These are phyloP conservation scores for Drosophila pachea DNA, from an alignment of 1,140 invertebrate species.

Conservation along the genomic window DNA sequence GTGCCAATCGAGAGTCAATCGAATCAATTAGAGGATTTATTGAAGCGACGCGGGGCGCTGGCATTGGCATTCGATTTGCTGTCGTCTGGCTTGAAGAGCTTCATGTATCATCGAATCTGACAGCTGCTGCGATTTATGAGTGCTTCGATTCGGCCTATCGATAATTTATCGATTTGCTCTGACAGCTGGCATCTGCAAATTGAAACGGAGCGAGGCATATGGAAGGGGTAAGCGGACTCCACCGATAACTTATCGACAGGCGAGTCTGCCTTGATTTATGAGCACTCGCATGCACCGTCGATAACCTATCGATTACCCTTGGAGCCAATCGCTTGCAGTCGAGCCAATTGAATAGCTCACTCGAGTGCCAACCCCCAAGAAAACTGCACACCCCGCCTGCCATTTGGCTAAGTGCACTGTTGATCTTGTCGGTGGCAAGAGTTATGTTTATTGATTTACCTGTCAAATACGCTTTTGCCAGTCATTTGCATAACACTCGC, in stretches of 20 bases:
- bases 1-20: constrained; percentile 42
- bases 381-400: constrained; percentile 21
- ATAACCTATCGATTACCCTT: constrained; percentile 11
- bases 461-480: constrained; percentile 55
- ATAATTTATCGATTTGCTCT: constrained; percentile 24
- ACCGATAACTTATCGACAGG: neutral
- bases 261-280: neutral
- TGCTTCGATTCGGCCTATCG: constrained; percentile 12
- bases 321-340: constrained; percentile 44
- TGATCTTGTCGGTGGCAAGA: constrained; percentile 48
- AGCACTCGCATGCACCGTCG: too few species aligned
- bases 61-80: constrained; percentile 65
- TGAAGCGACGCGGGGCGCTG: constrained; percentile 39
- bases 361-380: constrained; percentile 50
- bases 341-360: constrained; percentile 55
- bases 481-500: constrained; percentile 58
- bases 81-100: constrained; percentile 37
- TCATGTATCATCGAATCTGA: constrained; percentile 56
- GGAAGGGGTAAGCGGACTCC: too few species aligned
- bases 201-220: constrained; percentile 55
- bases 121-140: constrained; percentile 24
- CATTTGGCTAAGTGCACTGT: constrained; percentile 44
- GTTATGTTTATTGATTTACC: constrained; percentile 68
- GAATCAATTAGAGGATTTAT: constrained; percentile 63
- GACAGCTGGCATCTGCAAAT: neutral